Conservation (phyloP, 2,797 vertebrate genomes). For the Phoxinus dragarum region DNA sequence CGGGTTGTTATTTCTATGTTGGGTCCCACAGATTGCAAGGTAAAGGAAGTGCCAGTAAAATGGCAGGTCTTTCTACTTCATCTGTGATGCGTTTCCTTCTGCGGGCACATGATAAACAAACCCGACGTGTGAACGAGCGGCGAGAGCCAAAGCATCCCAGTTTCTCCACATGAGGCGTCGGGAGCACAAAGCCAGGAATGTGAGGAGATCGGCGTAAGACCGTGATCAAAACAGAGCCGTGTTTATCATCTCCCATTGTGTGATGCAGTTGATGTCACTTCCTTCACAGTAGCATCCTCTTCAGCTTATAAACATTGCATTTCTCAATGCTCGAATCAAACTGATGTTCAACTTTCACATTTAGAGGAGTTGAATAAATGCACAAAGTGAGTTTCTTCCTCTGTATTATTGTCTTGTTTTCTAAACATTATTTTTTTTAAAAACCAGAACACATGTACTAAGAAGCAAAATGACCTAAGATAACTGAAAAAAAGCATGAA, state of each 20-base stretch:
- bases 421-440: no score
- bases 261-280: neutral
- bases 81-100: conserved; percentile 64
- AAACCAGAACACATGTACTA: no score
- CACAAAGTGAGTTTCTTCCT: no score
- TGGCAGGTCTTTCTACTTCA: conserved; percentile 56
- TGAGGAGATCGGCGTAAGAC: neutral
- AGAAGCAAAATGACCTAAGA: no score
- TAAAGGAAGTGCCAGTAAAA: conserved; percentile 58
- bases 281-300: neutral
- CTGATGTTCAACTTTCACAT: neutral
- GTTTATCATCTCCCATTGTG: conserved; percentile 22
- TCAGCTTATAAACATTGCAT: neutral
- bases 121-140: conserved; percentile 1
- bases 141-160: neutral
- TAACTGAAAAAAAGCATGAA: no score
- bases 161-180: neutral
- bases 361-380: neutral
- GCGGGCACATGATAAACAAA: conserved; percentile 64
- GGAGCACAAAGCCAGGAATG: conserved; percentile 22
- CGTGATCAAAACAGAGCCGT: neutral
- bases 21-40: neutral
- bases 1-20: conserved; percentile 21
- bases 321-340: neutral
- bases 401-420: neutral